Evolutionary conservation across 2,113 vertebrate genomes (phyloP).

Genomic region (Plecotus auritus): DNA sequence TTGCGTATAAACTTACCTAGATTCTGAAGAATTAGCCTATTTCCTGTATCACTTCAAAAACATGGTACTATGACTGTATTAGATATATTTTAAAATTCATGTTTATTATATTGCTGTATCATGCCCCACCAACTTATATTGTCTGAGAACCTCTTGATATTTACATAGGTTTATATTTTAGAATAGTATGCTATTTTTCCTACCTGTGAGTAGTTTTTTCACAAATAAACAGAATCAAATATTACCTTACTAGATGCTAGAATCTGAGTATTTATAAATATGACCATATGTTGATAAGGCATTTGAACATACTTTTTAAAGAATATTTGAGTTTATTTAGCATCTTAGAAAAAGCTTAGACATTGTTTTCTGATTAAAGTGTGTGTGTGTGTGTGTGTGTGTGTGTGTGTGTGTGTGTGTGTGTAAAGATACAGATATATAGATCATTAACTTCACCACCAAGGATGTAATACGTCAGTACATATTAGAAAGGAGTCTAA

Average conservation of each 20-base stretch:
- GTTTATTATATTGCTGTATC: background rate
- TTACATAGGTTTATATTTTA: conserved; percentile 5
- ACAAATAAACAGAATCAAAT: conserved; percentile 18
- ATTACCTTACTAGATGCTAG: background rate
- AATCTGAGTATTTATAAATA: background rate
- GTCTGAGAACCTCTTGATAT: background rate
- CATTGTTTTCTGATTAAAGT: background rate
- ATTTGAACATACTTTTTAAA: background rate
- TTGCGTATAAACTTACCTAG: background rate
- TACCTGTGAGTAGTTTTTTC: background rate
- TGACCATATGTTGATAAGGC: background rate
- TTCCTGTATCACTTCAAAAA: background rate
- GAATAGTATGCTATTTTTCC: background rate
- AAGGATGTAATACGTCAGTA: background rate
- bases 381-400: background rate
- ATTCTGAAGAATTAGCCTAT: background rate
- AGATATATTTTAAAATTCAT: background rate
- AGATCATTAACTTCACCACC: background rate
- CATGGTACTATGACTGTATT: background rate
- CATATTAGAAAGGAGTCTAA: background rate
- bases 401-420: background rate
- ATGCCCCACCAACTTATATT: background rate
- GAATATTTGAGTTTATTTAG: conserved; percentile 13
- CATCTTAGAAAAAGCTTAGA: background rate
- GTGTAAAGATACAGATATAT: background rate